Evolutionary conservation across 2,888 invertebrate species (phyloP), one percentile per base, ranked within the genome.

Genomic region (Temnothorax rugatulus): DNA sequence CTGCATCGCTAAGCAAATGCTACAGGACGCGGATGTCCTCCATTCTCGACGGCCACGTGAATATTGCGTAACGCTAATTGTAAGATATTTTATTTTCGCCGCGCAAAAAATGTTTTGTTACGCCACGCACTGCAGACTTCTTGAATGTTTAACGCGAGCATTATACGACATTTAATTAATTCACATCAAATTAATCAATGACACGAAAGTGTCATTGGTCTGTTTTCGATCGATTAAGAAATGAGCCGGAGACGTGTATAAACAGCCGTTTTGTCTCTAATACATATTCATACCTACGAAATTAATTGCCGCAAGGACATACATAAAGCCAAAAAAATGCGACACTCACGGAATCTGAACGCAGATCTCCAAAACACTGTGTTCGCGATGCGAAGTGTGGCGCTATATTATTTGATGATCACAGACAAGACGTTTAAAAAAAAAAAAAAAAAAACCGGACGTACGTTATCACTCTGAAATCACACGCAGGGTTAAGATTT

Each of bases 1-100:
- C 50, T 61, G 41, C 50, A 59, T 68, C 79, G 47, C 29, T 68
- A 29, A 66, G 83, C 77, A 81, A 69, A 57, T 69, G 59, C 34
- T 54, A 18, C 21, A n/a, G 63, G 11, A 44, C 11, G 9, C 47
- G 34, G 25, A 61, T 47, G 47, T 15, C 25, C n/a, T 82, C 82
- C 77, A 86, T 83, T 63, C 76, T 63, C 76, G 73, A 61, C 64
- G 21, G 21, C 25, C 9, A n/a, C 7, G 3, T 21, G 29, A 59
- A 79, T 59, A 57, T 81, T 59, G 47, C 38, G 9, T n/a, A 69
- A 79, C 13, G 21, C 13, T 15, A 29, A 29, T 29, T 29, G 29
- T 29, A 61, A 38, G 18, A 18, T 47, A 9, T 8, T 34, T 54
- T 25, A n/a, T 21, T 8, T 57, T 18, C 15, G 9, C 4, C 15